Base-by-base conservation (phyloP, 2,888 invertebrate species). In the Acanthoscelides obtectus region DNA sequence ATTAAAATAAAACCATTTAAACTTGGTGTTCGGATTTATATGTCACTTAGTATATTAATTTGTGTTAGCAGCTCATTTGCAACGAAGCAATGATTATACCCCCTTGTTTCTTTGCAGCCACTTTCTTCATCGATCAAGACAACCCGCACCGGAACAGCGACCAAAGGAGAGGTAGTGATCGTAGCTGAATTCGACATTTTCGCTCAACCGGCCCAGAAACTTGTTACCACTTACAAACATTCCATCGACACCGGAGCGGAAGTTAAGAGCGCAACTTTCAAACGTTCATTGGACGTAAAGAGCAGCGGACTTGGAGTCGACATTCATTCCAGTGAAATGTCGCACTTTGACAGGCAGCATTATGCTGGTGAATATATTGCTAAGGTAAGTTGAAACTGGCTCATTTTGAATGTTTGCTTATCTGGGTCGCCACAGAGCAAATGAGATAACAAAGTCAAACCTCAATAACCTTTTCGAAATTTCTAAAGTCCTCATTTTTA, bases 171-270 rank as follows among this genome's bases (percentile, higher is more conserved):
- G 71, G 82, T 84, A 0, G 85, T 87, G 22, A 83, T 86, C 0
- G 80, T 82, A 0, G 81, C 85, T 4, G 85, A 88, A 20, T 80
- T 91, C 0, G 92, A 92, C 77, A 81, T 92, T 1, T 91, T 92
- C 80, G 87, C 87, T 5, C 87, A 88, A 74, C 86, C 89, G 5
- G 85, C 87, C 12, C 89, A 91, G 74, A 90, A 89, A 81, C 84
- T 92, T 66, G 81, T 84, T 2, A 73, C 86, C 6, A 77, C 77
- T 2, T 84, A 82, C 19, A 86, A 86, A 72, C 17, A 21, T 21
- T 64, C 71, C 65, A 72, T 66, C 67, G 66, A 64, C 4, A 71
- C 45, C 12, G 68, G 82, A 73, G 22, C 77, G 66, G 66, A 72
- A 27, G n/a, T 73, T 67, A 74, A 72, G 64, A 8, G 78, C 66